phyloP scores from a whole-genome alignment of 2,113 vertebrate genomes.

The Tricholaema leucomelas region DNA sequence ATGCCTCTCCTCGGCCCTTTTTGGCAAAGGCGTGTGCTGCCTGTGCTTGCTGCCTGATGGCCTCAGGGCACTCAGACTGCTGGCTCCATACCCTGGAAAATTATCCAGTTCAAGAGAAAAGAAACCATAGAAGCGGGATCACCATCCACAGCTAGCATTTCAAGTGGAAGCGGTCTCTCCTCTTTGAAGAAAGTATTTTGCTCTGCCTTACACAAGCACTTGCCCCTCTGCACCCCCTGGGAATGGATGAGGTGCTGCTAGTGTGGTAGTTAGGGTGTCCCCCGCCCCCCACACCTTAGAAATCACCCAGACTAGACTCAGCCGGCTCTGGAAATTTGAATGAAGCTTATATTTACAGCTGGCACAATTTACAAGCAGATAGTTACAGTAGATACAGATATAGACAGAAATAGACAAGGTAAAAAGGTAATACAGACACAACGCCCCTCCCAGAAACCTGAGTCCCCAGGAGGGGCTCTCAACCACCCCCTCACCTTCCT shows the following conservation, averaged over 20 bases:
- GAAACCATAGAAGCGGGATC: slow-evolving; percentile 57
- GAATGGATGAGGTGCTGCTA: not conserved
- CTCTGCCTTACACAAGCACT: not conserved
- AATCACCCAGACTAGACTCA: too few relatives aligned
- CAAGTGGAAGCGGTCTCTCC: slow-evolving; percentile 12
- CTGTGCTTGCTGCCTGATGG: slow-evolving; percentile 76
- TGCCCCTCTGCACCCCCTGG: accelerated
- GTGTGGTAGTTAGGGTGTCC: too few relatives aligned
- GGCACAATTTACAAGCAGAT: too few relatives aligned
- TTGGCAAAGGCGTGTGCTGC: slow-evolving; percentile 76
- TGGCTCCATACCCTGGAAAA: slow-evolving; percentile 83
- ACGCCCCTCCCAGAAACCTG: too few relatives aligned
- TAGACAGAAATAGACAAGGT: too few relatives aligned
- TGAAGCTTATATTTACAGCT: too few relatives aligned
- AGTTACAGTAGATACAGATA: too few relatives aligned
- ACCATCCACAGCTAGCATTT: slow-evolving; percentile 31
- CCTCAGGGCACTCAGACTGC: slow-evolving; percentile 73
- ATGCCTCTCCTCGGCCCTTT: slow-evolving; percentile 74
- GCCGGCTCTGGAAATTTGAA: too few relatives aligned
- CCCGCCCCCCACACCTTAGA: too few relatives aligned
- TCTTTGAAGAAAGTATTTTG: not conserved
- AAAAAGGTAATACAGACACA: too few relatives aligned
- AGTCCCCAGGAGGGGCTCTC: too few relatives aligned
- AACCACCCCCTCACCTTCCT: too few relatives aligned
- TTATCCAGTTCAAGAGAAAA: slow-evolving; percentile 65